Base-by-base conservation (phyloP, 23 tunicate genomes). In the Corella eumyota region DNA sequence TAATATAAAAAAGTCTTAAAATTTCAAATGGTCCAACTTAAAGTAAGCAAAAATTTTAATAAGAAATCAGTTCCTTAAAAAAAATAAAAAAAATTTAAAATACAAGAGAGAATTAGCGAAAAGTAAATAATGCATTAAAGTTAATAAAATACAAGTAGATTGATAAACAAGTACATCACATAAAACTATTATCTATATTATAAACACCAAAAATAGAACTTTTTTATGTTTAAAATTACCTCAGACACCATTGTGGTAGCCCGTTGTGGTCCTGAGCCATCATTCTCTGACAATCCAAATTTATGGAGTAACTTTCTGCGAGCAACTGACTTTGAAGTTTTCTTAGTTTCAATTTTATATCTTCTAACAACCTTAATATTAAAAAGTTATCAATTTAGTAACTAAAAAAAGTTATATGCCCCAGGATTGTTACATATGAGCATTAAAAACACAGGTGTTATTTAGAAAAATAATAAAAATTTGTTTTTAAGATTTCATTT, bases 241-340 rank as follows among this genome's bases (percentile, higher is more conserved):
- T 86, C 95, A 51, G 95, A 86, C 19, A 86, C 64, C 30, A 86
- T 73, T 2, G 95, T 86, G 9, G 95, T 86, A 0, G 86, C 95
- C 6, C 74, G 58, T 24, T 86, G 65, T 40, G 86, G 85, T 1
- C 98, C 98, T 30, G 92, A 78, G 1, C 60, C 56, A 75, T 90
- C 98, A 51, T 90, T 55, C 30, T 17, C 56, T 21, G 98, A 80
- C 17, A 64, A 36, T 0, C 98, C 98, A 75, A 90, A 90, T 58
- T 90, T 90, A 21, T 84, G 67, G 4, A 75, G 49, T 21, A 62
- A 45, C 36, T 81, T 90, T 63, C 98, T 75, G 32, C 75, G 61
- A 1, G 98, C 98, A 33, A 78, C 98, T 20, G 84, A 75, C 67
- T 81, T 81, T 27, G 98, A 81, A 34, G 86, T 81, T 61, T 81